Evolutionary conservation across 2,888 invertebrate species (phyloP).

Genomic region (Rhaphigaster nebulosa): DNA sequence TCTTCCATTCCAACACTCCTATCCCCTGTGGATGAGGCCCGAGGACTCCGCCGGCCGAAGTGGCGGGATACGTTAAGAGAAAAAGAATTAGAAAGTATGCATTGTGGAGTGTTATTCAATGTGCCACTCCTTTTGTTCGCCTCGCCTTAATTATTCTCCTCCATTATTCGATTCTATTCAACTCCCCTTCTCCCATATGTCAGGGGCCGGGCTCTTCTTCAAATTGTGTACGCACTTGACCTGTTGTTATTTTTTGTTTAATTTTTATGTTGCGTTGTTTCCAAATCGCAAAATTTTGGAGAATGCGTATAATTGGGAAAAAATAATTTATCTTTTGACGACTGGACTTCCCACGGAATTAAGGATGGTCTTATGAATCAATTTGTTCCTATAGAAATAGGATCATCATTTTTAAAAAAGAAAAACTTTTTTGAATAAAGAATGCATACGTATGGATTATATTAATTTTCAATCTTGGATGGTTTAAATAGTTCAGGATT

Average conservation of each 20-base stretch:
- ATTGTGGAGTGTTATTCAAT: constrained; percentile 28
- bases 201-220: neutral
- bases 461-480: no score
- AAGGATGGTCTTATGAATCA: neutral
- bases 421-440: no score
- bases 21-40: neutral
- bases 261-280: neutral
- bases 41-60: neutral
- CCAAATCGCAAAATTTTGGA: neutral
- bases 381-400: neutral
- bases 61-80: neutral
- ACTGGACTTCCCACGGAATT: neutral
- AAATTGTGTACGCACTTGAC: neutral
- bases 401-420: no score
- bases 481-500: no score
- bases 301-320: neutral
- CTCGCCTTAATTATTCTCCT: neutral
- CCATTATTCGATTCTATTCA: constrained; percentile 28
- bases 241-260: neutral
- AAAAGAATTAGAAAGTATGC: constrained; percentile 19
- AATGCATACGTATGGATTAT: no score
- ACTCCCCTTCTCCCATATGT: neutral
- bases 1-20: neutral
- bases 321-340: neutral
- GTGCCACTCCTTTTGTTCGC: neutral